phyloP scores from a whole-genome alignment of 1,140 invertebrate species.

The Nephotettix cincticeps region DNA sequence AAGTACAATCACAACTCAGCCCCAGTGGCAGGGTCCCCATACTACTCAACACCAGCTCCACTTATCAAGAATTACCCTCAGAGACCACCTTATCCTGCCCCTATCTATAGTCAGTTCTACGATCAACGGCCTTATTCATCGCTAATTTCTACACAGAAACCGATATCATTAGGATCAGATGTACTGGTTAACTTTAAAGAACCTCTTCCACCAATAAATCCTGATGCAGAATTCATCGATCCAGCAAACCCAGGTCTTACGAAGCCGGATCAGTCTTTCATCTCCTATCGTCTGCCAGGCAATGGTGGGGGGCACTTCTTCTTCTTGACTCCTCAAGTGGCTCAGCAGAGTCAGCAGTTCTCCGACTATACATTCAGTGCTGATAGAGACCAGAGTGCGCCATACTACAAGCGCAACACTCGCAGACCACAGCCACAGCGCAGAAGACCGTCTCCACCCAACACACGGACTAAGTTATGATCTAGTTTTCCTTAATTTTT shows the following conservation, averaged over 20 bases:
- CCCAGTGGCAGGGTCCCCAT: not conserved
- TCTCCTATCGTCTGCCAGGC: conserved; percentile 63
- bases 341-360: conserved; percentile 31
- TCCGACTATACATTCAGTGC: not conserved
- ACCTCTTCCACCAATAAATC: conserved; percentile 53
- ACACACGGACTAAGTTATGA: not conserved
- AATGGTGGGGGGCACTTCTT: conserved; percentile 69
- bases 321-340: conserved; percentile 68
- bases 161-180: conserved; percentile 48
- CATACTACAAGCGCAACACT: conserved; percentile 25
- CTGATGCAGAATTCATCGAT: conserved; percentile 54
- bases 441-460: not conserved
- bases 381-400: not conserved
- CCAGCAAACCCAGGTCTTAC: conserved; percentile 40
- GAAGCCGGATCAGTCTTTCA: conserved; percentile 48
- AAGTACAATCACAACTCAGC: not conserved
- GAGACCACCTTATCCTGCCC: not conserved
- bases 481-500: too few relatives aligned
- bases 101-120: conserved; percentile 7
- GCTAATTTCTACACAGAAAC: conserved; percentile 29
- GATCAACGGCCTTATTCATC: not conserved
- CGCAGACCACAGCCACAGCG: conserved; percentile 8
- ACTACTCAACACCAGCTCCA: not conserved
- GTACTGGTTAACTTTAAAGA: conserved; percentile 54
- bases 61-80: not conserved